phyloP scores from a whole-genome alignment of 1,140 invertebrate species.

The Drosophila subpulchrella region DNA sequence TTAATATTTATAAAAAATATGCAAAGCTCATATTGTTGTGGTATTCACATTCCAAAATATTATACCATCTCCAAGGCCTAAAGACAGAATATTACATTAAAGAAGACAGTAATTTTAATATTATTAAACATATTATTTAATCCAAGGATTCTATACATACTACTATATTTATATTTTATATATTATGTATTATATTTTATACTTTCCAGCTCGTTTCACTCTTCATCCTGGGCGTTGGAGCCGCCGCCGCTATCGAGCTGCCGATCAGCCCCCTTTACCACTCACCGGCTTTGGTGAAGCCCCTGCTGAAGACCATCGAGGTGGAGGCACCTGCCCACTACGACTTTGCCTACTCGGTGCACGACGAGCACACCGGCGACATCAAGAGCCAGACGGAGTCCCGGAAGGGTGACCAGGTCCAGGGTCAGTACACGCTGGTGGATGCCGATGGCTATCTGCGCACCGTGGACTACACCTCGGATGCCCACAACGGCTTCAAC shows the following conservation, averaged over 20 bases:
- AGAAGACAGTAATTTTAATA: no score
- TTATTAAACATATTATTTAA: no score
- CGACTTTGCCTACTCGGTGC: constrained; percentile 86
- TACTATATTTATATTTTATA: no score
- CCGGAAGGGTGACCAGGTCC: constrained; percentile 86
- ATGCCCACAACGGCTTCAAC: constrained; percentile 85
- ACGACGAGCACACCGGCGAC: constrained; percentile 86
- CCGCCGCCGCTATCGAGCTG: constrained; percentile 73
- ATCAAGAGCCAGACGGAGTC: constrained; percentile 86
- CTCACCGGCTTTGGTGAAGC: constrained; percentile 61
- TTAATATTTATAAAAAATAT: no score
- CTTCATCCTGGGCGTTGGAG: constrained; percentile 71
- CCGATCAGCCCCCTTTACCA: constrained; percentile 58
- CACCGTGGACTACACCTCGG: constrained; percentile 88
- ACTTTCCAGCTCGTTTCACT: constrained; percentile 65
- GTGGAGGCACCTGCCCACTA: constrained; percentile 86
- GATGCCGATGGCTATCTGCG: constrained; percentile 87
- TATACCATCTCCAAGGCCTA: no score
- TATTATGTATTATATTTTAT: no score
- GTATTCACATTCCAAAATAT: no score
- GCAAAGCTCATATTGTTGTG: no score
- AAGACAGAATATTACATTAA: no score
- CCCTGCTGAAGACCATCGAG: constrained; percentile 85
- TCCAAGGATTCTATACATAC: no score
- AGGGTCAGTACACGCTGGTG: constrained; percentile 86